phyloP scores from a whole-genome alignment of 2,113 vertebrate species.

The Narcine bancroftii region DNA sequence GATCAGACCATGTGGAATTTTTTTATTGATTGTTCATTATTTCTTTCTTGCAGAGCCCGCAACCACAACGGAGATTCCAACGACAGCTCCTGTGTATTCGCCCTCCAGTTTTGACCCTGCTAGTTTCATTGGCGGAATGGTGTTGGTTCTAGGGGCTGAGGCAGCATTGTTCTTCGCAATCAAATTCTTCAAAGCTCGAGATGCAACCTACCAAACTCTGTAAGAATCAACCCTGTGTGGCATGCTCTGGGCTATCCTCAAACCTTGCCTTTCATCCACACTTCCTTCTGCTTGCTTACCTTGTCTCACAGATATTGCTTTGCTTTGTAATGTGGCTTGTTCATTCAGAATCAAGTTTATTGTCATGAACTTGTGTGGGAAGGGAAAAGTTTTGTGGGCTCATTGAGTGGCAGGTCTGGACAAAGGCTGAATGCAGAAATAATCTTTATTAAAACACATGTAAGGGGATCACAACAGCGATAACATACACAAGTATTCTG shows the following conservation, averaged over 20 bases:
- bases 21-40: neutral
- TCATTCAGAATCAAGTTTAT: too few species aligned
- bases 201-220: conserved; percentile 87
- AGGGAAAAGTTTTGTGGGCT: too few species aligned
- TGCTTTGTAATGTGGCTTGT: neutral
- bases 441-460: too few species aligned
- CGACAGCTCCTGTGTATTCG: conserved; percentile 50
- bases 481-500: too few species aligned
- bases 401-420: too few species aligned
- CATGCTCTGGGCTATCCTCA: neutral
- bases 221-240: conserved; percentile 54
- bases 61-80: conserved; percentile 42
- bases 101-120: conserved; percentile 76
- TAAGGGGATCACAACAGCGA: too few species aligned
- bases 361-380: too few species aligned
- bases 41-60: conserved; percentile 41
- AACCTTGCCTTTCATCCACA: neutral
- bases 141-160: conserved; percentile 78
- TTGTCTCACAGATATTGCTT: neutral
- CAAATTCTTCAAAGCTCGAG: conserved; percentile 83
- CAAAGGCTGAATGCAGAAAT: too few species aligned
- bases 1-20: neutral
- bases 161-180: conserved; percentile 69
- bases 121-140: conserved; percentile 82
- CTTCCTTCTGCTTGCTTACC: too few species aligned